phyloP scores from a whole-genome alignment of 64 coral and sea anemone species.

The Stichodactyla helianthus region DNA sequence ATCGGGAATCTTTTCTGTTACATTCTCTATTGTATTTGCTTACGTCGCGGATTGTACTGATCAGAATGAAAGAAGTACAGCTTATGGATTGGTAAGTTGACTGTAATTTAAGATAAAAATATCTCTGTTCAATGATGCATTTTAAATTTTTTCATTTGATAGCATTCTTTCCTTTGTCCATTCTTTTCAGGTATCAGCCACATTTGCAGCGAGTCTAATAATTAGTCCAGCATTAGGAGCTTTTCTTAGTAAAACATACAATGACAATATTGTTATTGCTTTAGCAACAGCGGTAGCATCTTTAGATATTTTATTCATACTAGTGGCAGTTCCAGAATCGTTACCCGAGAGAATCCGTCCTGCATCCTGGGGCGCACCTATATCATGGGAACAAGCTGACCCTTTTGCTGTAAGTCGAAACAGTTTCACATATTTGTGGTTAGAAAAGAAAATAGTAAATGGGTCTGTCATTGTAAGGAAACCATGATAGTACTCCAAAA shows the following conservation, averaged over 20 bases:
- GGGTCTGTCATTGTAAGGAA: too few relatives aligned
- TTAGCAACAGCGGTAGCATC: conserved; percentile 86
- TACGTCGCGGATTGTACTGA: conserved; percentile 99
- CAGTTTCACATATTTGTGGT: neutral
- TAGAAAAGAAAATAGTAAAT: too few relatives aligned
- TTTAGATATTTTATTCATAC: conserved; percentile 88
- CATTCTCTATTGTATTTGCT: conserved; percentile 98
- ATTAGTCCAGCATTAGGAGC: conserved; percentile 97
- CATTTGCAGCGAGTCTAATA: conserved; percentile 97
- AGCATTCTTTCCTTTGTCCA: neutral
- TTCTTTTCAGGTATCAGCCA: conserved; percentile 83
- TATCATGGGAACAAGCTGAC: conserved; percentile 98
- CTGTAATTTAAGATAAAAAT: neutral
- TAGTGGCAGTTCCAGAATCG: conserved; percentile 91
- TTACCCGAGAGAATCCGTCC: conserved; percentile 88
- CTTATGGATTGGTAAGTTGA: conserved; percentile 89
- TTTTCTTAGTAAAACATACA: conserved; percentile 70
- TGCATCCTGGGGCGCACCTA: conserved; percentile 94
- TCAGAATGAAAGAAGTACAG: conserved; percentile 94
- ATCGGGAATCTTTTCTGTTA: conserved; percentile 96
- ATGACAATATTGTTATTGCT: conserved; percentile 87
- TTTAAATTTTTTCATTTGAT: too few relatives aligned
- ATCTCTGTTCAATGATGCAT: too few relatives aligned
- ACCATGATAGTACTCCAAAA: too few relatives aligned
- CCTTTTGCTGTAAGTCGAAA: conserved; percentile 89